Percentiles rank a stretch among this genome's conserved stretches.
Conservation (phyloP, 2,113 vertebrate species). For the Crotalus viridis region DNA sequence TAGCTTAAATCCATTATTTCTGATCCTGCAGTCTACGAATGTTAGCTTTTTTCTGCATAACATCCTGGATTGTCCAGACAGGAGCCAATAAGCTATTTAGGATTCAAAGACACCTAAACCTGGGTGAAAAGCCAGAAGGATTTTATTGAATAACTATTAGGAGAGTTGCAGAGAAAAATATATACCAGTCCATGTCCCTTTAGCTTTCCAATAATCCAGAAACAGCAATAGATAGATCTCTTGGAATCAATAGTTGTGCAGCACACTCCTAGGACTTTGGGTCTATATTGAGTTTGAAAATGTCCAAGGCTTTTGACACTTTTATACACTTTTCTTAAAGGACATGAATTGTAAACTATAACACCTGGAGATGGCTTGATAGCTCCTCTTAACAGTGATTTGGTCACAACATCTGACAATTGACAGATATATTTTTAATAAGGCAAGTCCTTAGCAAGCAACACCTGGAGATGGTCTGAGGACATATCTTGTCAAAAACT, state of each 20-base stretch:
- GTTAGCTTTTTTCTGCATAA: neutral
- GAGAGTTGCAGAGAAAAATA: neutral
- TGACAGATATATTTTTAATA: neutral
- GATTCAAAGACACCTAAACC: neutral
- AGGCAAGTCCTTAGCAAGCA: neutral
- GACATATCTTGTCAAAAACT: neutral
- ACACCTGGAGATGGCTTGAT: neutral
- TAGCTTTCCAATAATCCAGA: neutral
- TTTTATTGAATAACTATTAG: neutral
- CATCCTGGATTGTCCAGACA: neutral
- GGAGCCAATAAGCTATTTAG: neutral
- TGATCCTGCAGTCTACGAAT: neutral
- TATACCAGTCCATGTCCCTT: neutral
- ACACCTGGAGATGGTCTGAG: neutral
- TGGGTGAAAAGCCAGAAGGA: neutral
- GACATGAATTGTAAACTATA: neutral
- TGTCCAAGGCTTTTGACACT: neutral
- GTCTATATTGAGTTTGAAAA: neutral
- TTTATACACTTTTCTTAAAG: neutral
- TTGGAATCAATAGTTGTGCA: neutral
- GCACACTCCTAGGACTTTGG: neutral
- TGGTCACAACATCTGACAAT: neutral
- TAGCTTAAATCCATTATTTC: neutral
- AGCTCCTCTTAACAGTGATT: neutral
- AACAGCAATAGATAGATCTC: neutral